Evolutionary conservation across 2,888 invertebrate species (phyloP).

Genomic region (Drosophila tanythrix): DNA sequence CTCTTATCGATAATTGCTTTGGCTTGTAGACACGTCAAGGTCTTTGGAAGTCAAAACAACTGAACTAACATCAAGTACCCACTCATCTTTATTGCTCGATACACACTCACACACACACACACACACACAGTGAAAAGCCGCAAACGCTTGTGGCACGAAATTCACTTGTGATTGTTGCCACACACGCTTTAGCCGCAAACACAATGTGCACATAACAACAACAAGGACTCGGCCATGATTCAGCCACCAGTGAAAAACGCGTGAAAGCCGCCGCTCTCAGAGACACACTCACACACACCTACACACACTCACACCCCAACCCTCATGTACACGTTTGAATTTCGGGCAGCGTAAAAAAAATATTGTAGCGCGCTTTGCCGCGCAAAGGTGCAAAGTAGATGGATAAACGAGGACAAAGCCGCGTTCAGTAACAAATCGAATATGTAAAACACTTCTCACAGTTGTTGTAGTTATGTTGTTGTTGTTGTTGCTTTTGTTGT

Average conservation of each 20-base stretch:
- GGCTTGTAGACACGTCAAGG: conserved; percentile 40
- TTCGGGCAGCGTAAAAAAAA: conserved; percentile 31
- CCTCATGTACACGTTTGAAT: conserved; percentile 17
- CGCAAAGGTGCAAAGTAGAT: conserved; percentile 69
- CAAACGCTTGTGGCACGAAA: conserved; percentile 21
- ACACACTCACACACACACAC: conserved; percentile 21
- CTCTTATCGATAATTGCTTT: conserved; percentile 57
- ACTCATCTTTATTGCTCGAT: conserved; percentile 71
- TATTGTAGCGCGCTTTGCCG: conserved; percentile 45
- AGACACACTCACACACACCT: conserved; percentile 7
- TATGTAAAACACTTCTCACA: conserved; percentile 39
- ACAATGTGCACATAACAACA: conserved; percentile 50
- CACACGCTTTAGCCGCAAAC: conserved; percentile 54
- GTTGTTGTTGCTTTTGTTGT: conserved; percentile 16
- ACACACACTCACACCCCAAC: conserved; percentile 7
- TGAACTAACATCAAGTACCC: conserved; percentile 70
- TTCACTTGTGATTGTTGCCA: conserved; percentile 62
- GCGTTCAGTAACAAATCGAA: conserved; percentile 45
- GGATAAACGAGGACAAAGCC: conserved; percentile 70
- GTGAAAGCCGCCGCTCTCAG: conserved; percentile 55
- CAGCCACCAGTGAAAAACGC: conserved; percentile 57
- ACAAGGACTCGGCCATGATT: conserved; percentile 26
- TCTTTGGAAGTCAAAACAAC: conserved; percentile 47
- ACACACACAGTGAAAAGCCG: background rate
- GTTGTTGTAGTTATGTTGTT: conserved; percentile 4